Base-by-base conservation (phyloP, 37 sponge, comb jelly and placozoan species). In the Ephydatia muelleri region DNA sequence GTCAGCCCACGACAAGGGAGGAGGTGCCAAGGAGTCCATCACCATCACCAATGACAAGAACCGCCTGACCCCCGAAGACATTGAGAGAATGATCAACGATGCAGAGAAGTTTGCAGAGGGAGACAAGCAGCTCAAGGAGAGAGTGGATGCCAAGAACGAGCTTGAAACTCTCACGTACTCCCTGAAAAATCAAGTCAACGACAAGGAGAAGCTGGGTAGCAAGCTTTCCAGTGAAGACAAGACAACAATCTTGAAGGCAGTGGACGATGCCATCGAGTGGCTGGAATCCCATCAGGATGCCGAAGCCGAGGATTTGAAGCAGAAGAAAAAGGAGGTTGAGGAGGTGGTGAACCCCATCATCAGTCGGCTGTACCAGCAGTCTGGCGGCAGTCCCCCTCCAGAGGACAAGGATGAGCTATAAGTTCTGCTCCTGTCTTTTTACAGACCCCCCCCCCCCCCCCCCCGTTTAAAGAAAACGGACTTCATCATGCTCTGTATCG, bases 31-130 rank as follows among this genome's bases (percentile, higher is more conserved):
- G 35, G 97, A 99, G 47, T 80, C 91, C 33, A 97, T 97, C 87
- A 97, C 94, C 2, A 97, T 99, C 85, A 99, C 97, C 66, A 99
- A 99, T 75, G 99, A 96, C 75, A 95, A 95, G 91, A 95, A 97
- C 83, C 76, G 97, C 38, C 88, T 99, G 14, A 90, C 97, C 0
- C 97, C 97, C 22, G 99, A 99, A 69, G 97, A 99, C 64, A 99
- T 99, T 64, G 96, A 96, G 77, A 78, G 92, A 23, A 99, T 99
- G 99, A 90, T 99, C 49, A 84, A 93, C 70, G 99, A 99, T 27
- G 95, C 99, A 0, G 99, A 99, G 91, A 93, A 87, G 71, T 97
- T 95, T 86, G 95, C 97, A 65, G 99, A 99, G n/a, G 99, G 96
- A 67, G 99, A 99, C 86, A 95, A 97, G 82, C 83, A 80, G 75